phyloP scores from a whole-genome alignment of 1,140 invertebrate species.

The Globodera ellingtonae region DNA sequence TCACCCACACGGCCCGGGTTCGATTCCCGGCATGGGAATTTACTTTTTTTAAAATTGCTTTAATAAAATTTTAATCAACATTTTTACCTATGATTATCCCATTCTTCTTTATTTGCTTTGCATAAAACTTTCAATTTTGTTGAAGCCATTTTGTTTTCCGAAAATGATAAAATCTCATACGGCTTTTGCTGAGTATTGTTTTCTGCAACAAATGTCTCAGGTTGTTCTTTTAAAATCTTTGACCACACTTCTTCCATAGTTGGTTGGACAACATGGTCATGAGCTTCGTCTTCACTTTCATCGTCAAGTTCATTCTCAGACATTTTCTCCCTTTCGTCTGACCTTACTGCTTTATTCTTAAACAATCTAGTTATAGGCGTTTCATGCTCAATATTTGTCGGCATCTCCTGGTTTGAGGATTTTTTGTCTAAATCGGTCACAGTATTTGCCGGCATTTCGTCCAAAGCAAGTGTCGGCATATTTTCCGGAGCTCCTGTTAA shows the following conservation, averaged over 20 bases:
- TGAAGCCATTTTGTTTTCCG: not conserved
- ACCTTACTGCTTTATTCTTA: not conserved
- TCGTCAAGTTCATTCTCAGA: not conserved
- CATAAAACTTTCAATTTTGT: not conserved
- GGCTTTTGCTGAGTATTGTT: not conserved
- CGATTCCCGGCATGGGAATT: conserved; percentile 80
- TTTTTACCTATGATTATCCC: not conserved
- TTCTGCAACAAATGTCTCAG: too few relatives aligned
- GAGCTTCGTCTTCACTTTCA: not conserved
- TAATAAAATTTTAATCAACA: too few relatives aligned
- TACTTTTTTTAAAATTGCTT: too few relatives aligned
- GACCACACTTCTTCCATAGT: not conserved
- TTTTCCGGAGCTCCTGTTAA: not conserved
- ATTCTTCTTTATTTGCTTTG: not conserved
- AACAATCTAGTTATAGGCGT: not conserved
- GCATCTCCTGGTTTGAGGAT: too few relatives aligned
- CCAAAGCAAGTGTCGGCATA: too few relatives aligned
- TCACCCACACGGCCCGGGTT: conserved; percentile 82
- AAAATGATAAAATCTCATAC: not conserved
- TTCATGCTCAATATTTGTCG: not conserved
- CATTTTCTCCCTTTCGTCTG: not conserved
- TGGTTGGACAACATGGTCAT: not conserved
- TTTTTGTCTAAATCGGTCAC: too few relatives aligned
- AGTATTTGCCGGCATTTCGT: not conserved
- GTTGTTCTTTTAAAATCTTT: not conserved